Evolutionary conservation across 1,140 invertebrate genomes (phyloP).

Genomic region (Lethocerus indicus): DNA sequence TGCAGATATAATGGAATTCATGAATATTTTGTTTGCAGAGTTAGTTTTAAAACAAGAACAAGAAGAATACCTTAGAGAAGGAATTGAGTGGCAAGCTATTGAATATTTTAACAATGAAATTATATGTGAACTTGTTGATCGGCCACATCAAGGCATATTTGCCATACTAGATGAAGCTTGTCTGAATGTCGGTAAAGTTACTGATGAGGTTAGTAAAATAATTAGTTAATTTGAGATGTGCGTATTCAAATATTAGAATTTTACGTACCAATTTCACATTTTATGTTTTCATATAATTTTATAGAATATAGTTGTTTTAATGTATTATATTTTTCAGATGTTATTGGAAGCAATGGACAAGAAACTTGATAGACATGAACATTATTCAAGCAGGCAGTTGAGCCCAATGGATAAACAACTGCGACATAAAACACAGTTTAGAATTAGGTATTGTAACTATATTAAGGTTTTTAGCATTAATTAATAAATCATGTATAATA

Average conservation of each 20-base stretch:
- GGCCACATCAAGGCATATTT: slow-evolving; percentile 76
- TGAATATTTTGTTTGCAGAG: slow-evolving; percentile 40
- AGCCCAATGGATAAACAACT: slow-evolving; percentile 65
- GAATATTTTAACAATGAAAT: slow-evolving; percentile 88
- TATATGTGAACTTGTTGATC: slow-evolving; percentile 86
- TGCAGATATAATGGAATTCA: no score
- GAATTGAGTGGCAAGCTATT: slow-evolving; percentile 79
- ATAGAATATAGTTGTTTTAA: not conserved
- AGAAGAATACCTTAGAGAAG: slow-evolving; percentile 84
- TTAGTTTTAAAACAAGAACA: slow-evolving; percentile 91
- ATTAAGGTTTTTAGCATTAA: not conserved
- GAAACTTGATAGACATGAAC: slow-evolving; percentile 68
- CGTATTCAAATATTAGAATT: no score
- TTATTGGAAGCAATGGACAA: slow-evolving; percentile 86
- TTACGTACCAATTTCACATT: no score
- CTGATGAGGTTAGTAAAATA: slow-evolving; percentile 45
- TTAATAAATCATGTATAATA: slow-evolving; percentile 1
- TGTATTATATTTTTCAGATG: slow-evolving; percentile 31
- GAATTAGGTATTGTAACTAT: slow-evolving; percentile 40
- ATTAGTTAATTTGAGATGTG: not conserved
- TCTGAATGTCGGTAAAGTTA: slow-evolving; percentile 82
- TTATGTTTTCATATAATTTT: not conserved
- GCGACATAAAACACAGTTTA: slow-evolving; percentile 65
- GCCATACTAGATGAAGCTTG: slow-evolving; percentile 91
- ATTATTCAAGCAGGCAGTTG: slow-evolving; percentile 76